phyloP scores from a whole-genome alignment of 2,113 vertebrate genomes.

The Lagopus muta region DNA sequence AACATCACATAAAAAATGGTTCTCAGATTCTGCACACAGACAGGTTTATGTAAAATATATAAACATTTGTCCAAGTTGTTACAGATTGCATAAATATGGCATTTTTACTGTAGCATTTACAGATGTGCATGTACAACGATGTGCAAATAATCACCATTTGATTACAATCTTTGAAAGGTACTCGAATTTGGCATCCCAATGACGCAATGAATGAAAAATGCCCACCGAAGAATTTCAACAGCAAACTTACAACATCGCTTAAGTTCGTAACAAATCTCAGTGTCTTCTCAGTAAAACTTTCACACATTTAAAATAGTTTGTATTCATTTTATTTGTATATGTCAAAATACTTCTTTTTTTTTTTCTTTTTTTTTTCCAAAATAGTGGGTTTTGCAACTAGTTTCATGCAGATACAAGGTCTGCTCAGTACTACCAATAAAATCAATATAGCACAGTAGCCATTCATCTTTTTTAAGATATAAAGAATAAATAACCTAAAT shows the following conservation, averaged over 20 bases:
- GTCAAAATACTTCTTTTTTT: slow-evolving; percentile 89
- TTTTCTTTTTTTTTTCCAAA: slow-evolving; percentile 86
- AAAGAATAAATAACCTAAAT: slow-evolving; percentile 93
- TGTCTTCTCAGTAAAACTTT: slow-evolving; percentile 78
- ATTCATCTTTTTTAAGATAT: slow-evolving; percentile 80
- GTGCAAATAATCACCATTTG: slow-evolving; percentile 78
- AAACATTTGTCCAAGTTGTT: slow-evolving; percentile 81
- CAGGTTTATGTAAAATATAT: slow-evolving; percentile 83
- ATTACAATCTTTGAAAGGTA: slow-evolving; percentile 77
- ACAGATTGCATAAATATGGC: slow-evolving; percentile 81
- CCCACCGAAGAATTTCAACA: slow-evolving; percentile 73
- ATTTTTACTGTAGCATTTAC: slow-evolving; percentile 81
- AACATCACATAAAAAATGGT: slow-evolving; percentile 45
- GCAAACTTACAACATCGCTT: slow-evolving; percentile 73
- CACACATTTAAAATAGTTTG: slow-evolving; percentile 88
- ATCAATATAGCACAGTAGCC: slow-evolving; percentile 87
- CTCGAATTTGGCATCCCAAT: slow-evolving; percentile 70
- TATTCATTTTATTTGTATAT: slow-evolving; percentile 91
- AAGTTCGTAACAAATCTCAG: slow-evolving; percentile 56
- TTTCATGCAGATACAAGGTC: slow-evolving; percentile 90
- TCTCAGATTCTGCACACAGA: slow-evolving; percentile 76
- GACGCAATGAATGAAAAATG: slow-evolving; percentile 73
- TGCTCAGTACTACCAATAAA: slow-evolving; percentile 90
- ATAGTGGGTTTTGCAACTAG: slow-evolving; percentile 88
- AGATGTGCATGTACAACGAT: slow-evolving; percentile 80